These are phyloP conservation scores for Herminia tarsipennalis DNA, from an alignment of 2,888 invertebrate genomes.

Conservation along the genomic window DNA sequence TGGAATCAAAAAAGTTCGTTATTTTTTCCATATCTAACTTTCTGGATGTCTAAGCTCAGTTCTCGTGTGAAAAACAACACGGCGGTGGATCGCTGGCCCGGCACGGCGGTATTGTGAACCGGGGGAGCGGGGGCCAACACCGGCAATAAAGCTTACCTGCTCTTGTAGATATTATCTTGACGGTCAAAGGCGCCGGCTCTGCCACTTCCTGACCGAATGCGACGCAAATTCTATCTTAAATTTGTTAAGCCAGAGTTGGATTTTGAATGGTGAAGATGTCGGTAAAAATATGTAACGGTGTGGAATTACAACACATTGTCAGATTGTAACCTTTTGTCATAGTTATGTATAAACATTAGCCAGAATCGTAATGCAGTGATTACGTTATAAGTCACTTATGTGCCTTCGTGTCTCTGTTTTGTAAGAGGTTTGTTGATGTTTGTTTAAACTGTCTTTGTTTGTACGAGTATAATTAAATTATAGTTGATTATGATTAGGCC, in stretches of 20 bases:
- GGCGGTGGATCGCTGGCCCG: conserved; percentile 48
- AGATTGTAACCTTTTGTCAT: conserved; percentile 80
- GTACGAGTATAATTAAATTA: background rate
- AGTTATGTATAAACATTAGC: conserved; percentile 69
- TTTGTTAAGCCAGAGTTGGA: conserved; percentile 25
- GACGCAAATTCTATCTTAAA: conserved; percentile 41
- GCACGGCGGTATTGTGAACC: conserved; percentile 49
- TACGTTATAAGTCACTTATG: conserved; percentile 50
- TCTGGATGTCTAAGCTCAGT: conserved; percentile 8
- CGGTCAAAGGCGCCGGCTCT: conserved; percentile 80
- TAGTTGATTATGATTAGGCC: background rate
- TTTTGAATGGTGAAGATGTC: conserved; percentile 12
- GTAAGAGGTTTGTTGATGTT: background rate
- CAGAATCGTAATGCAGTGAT: conserved; percentile 24
- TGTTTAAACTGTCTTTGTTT: conserved; percentile 11
- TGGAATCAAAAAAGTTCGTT: background rate
- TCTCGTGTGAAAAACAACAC: conserved; percentile 71
- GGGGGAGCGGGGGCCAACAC: conserved; percentile 41
- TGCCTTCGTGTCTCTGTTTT: background rate
- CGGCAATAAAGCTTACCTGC: conserved; percentile 81
- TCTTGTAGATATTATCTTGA: conserved; percentile 80
- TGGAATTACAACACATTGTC: conserved; percentile 81
- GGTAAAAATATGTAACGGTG: conserved; percentile 77
- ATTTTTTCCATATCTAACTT: background rate
- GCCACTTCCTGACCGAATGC: conserved; percentile 34